phyloP scores from a whole-genome alignment of 2,888 invertebrate genomes.

The Calliopum simillimum region DNA sequence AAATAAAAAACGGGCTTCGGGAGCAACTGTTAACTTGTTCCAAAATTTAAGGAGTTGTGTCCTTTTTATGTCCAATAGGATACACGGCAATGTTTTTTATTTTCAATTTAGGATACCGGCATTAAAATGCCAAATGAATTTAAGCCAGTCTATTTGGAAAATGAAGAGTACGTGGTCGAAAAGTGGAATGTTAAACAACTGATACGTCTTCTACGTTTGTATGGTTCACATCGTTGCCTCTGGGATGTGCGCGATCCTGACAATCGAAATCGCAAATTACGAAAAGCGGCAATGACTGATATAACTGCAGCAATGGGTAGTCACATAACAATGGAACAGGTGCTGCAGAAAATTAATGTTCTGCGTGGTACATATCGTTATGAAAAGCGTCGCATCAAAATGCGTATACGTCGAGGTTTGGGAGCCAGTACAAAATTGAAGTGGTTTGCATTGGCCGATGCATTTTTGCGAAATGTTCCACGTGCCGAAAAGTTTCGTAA shows the following conservation, averaged over 20 bases:
- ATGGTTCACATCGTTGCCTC: slow-evolving; percentile 51
- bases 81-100: not conserved
- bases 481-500: slow-evolving; percentile 46
- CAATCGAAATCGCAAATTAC: slow-evolving; percentile 50
- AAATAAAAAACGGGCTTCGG: too few relatives aligned
- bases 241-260: slow-evolving; percentile 50
- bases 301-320: slow-evolving; percentile 50
- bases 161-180: slow-evolving; percentile 46
- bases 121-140: slow-evolving; percentile 46
- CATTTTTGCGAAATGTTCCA: slow-evolving; percentile 49
- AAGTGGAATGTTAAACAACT: slow-evolving; percentile 50
- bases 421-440: slow-evolving; percentile 52
- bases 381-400: slow-evolving; percentile 53
- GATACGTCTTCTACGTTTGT: slow-evolving; percentile 49
- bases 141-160: slow-evolving; percentile 44
- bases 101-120: slow-evolving; percentile 41
- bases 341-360: slow-evolving; percentile 51
- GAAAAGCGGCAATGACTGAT: slow-evolving; percentile 50
- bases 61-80: not conserved
- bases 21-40: too few relatives aligned
- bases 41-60: too few relatives aligned
- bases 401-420: slow-evolving; percentile 48
- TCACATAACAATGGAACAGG: slow-evolving; percentile 46
- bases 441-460: slow-evolving; percentile 54
- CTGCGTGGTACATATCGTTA: slow-evolving; percentile 52